Percentiles rank a stretch among this genome's conserved stretches.
phyloP scores from a whole-genome alignment of 2,797 vertebrate species.

The Aeoliscus strigatus region DNA sequence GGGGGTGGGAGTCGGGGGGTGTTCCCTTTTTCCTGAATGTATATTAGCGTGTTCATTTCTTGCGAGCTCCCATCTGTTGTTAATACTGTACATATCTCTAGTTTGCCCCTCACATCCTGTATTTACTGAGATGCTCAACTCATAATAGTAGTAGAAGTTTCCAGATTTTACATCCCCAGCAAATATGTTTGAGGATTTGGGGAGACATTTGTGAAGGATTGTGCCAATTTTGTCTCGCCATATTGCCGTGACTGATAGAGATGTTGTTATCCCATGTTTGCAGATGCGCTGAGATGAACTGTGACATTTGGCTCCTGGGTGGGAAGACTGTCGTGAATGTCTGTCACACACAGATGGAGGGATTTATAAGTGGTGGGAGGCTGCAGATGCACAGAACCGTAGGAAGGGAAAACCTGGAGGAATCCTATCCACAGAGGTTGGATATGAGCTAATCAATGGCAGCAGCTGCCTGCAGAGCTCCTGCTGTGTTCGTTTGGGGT shows the following conservation, averaged over 20 bases:
- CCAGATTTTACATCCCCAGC: neutral
- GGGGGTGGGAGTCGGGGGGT: too few relatives aligned
- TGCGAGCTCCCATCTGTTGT: too few relatives aligned
- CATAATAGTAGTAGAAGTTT: constrained; percentile 9
- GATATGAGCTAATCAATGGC: constrained; percentile 53
- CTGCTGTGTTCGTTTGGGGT: constrained; percentile 21
- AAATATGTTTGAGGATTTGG: constrained; percentile 15
- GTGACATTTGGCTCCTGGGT: constrained; percentile 8
- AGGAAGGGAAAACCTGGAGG: constrained; percentile 35
- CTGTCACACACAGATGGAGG: constrained; percentile 2
- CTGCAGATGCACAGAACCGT: constrained; percentile 25
- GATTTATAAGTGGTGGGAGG: constrained; percentile 7
- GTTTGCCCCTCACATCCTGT: too few relatives aligned
- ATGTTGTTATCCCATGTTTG: constrained; percentile 15
- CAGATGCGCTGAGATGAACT: constrained; percentile 35
- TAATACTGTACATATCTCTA: too few relatives aligned
- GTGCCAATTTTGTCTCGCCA: constrained; percentile 3
- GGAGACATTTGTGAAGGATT: constrained; percentile 31
- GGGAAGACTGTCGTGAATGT: constrained; percentile 4
- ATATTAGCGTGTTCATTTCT: too few relatives aligned
- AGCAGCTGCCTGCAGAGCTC: constrained; percentile 41
- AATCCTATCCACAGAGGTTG: constrained; percentile 43
- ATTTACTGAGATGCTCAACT: constrained; percentile 18
- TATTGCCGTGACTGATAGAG: constrained; percentile 6
- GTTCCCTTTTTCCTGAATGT: too few relatives aligned